phyloP scores from a whole-genome alignment of 1,140 invertebrate species.

The Lordiphosa stackelbergi region DNA sequence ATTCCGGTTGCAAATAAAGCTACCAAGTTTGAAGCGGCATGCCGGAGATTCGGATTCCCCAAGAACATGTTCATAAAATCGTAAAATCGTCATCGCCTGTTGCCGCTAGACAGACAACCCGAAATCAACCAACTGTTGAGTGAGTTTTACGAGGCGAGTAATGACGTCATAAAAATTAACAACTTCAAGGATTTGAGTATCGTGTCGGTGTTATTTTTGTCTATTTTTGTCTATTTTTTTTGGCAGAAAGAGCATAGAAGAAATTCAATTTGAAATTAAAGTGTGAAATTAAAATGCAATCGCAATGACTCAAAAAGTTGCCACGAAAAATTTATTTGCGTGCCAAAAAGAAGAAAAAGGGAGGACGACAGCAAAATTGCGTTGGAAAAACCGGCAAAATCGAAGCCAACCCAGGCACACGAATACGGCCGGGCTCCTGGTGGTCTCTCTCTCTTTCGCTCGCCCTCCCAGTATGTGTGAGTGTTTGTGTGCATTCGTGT shows the following conservation, averaged over 20 bases:
- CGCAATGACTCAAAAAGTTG: conserved; percentile 18
- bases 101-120: conserved; percentile 28
- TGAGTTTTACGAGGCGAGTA: conserved; percentile 73
- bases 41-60: conserved; percentile 36
- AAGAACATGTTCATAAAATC: conserved; percentile 67
- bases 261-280: conserved; percentile 32
- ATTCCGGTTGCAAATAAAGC: conserved; percentile 72
- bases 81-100: conserved; percentile 64
- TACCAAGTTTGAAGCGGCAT: conserved; percentile 52
- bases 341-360: conserved; percentile 24
- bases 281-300: conserved; percentile 39
- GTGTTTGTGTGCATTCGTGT: conserved; percentile 18
- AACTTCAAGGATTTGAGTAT: conserved; percentile 48
- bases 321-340: conserved; percentile 32
- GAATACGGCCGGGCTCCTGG: conserved; percentile 22
- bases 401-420: conserved; percentile 40
- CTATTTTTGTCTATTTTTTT: background rate
- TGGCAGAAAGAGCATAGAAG: conserved; percentile 1
- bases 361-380: conserved; percentile 51
- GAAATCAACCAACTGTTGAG: conserved; percentile 66
- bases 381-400: conserved; percentile 50
- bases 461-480: conserved; percentile 7
- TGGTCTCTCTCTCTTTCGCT: conserved; percentile 1
- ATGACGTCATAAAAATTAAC: conserved; percentile 77
- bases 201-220: conserved; percentile 1